Evolutionary conservation across 2,797 vertebrate genomes (phyloP), one percentile per base, ranked within the genome.

Genomic region (Hafferia zeledoni): DNA sequence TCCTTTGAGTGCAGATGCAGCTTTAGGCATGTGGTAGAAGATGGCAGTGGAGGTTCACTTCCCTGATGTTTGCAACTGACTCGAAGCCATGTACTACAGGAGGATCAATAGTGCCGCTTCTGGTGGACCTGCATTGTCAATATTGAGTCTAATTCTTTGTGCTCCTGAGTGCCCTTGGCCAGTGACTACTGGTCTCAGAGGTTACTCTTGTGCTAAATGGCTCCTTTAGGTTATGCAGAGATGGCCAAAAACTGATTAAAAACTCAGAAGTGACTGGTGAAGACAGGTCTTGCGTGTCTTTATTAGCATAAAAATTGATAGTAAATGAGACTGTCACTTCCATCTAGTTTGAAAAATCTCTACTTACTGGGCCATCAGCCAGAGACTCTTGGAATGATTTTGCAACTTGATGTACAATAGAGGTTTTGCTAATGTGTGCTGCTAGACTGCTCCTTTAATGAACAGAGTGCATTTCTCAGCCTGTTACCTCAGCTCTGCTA

Each of bases 331-430:
- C 87, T 91, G 82, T 89, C 70, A 37, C 60, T 86, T 88, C 53
- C 64, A 71, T 84, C 52, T 44, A 44, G 31, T 60, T 61, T 89
- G 80, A 94, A 84, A 92, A 95, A 92, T 84, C 77, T 83, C 33
- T 56, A 43, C 30, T 76, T 59, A 7, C 67, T 94, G 86, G 93
- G 65, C 80, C 33, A 59, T 72, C 55, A 90, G 55, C 77, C 83
- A 91, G 77, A 47, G 47, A 43, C 64, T 95, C 69, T n/a, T 63
- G 47, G 43, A 44, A 69, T 72, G 57, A 88, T 71, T 88, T 80
- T 88, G 72, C 35, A 59, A 13, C 18, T 81, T 83, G 72, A 39
- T 81, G 35, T 86, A 49, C 70, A 65, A 30, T 31, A 69, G 87
- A 23, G 8, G 25, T 27, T 8, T 27, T 18, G 46, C 50, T 85